These are phyloP conservation scores for Drosophila lutescens DNA, from an alignment of 2,888 invertebrate genomes.

Conservation along the genomic window DNA sequence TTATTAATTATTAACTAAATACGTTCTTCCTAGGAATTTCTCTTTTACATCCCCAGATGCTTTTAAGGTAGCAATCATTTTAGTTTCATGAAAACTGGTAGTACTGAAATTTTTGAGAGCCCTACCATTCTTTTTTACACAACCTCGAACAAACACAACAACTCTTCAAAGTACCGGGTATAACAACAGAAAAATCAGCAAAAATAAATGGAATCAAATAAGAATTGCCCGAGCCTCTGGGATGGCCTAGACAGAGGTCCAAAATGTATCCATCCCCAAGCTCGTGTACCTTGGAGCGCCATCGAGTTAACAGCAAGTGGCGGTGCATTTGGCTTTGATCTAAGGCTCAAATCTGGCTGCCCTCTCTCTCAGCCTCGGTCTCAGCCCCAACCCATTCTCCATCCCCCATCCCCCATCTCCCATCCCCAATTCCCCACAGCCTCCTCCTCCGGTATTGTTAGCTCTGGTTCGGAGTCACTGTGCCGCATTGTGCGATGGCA, in stretches of 20 bases:
- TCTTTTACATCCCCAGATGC: no score
- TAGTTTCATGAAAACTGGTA: neutral
- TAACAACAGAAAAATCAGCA: slow-evolving; percentile 23
- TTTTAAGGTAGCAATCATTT: no score
- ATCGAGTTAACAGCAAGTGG: slow-evolving; percentile 76
- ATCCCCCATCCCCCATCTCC: no score
- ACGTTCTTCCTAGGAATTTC: no score
- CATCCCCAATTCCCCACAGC: neutral
- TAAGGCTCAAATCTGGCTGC: slow-evolving; percentile 74
- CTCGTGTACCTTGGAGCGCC: slow-evolving; percentile 74
- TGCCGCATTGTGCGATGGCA: slow-evolving; percentile 28
- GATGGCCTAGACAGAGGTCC: slow-evolving; percentile 64
- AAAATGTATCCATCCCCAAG: slow-evolving; percentile 51
- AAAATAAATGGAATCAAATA: slow-evolving; percentile 50
- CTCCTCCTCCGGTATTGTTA: slow-evolving; percentile 24
- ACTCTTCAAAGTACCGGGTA: slow-evolving; percentile 5
- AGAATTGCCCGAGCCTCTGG: slow-evolving; percentile 50
- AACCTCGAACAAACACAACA: neutral
- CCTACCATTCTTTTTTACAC: neutral
- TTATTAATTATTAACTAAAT: no score
- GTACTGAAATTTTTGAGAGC: no score
- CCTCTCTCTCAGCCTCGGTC: slow-evolving; percentile 34
- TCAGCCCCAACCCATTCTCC: no score
- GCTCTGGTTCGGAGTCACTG: slow-evolving; percentile 26
- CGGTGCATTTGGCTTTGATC: slow-evolving; percentile 77